These are phyloP conservation scores for Acanthosepion lycidas DNA, from an alignment of 2,888 invertebrate species.

Conservation along the genomic window DNA sequence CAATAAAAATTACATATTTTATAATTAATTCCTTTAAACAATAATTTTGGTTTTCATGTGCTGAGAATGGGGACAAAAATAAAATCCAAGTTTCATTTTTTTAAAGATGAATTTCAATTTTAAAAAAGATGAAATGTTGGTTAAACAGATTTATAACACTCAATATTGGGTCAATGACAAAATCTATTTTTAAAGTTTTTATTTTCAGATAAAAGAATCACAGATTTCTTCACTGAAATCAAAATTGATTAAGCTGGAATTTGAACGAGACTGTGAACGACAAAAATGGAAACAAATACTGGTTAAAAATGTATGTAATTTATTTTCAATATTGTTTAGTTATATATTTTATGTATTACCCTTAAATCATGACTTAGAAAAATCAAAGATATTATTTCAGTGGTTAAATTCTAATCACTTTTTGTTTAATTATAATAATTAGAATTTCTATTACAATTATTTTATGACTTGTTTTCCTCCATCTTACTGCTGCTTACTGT, in stretches of 20 bases:
- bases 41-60: no score
- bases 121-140: not conserved
- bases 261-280: not conserved
- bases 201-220: not conserved
- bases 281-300: not conserved
- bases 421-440: not conserved
- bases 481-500: no score
- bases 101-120: not conserved
- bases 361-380: no score
- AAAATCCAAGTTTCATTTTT: not conserved
- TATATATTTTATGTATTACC: no score
- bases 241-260: not conserved
- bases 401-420: not conserved
- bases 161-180: not conserved
- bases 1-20: no score
- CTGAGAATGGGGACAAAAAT: no score
- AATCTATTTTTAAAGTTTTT: not conserved
- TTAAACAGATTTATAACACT: not conserved
- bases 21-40: no score
- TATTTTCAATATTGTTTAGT: not conserved
- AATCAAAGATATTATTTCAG: no score
- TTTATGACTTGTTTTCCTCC: no score
- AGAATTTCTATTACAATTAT: no score
- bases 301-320: not conserved
- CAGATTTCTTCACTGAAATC: not conserved